Conservation (phyloP, 2,113 vertebrate genomes). For the Elgaria multicarinata region DNA sequence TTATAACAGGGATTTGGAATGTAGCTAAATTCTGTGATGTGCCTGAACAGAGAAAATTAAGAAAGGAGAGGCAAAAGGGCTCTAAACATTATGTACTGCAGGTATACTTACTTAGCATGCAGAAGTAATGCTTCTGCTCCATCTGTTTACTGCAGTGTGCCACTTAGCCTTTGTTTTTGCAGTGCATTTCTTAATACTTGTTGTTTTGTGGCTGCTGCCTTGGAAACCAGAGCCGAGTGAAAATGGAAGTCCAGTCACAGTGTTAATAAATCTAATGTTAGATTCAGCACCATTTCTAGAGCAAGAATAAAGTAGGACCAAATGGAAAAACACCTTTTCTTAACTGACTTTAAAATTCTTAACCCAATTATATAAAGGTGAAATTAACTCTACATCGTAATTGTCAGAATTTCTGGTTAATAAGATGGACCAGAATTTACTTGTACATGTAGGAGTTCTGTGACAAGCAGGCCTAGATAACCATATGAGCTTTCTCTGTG, state of each 20-base stretch:
- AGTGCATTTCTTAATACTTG: slow-evolving; percentile 63
- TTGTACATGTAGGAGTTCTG: neutral
- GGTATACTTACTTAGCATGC: neutral
- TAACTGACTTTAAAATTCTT: neutral
- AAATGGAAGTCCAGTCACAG: neutral
- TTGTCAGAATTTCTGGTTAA: neutral
- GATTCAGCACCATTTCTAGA: neutral
- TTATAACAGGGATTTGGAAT: rapidly evolving
- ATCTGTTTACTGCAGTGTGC: slow-evolving; percentile 28
- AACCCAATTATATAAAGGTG: neutral
- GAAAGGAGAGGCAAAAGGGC: slow-evolving; percentile 4
- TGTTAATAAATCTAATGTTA: neutral
- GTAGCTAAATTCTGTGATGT: slow-evolving; percentile 4
- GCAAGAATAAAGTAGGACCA: neutral
- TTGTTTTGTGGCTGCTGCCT: slow-evolving; percentile 67
- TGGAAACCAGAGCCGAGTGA: slow-evolving; percentile 52
- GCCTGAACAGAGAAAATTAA: slow-evolving; percentile 38
- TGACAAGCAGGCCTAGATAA: neutral
- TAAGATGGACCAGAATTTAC: neutral
- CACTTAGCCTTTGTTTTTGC: slow-evolving; percentile 43
- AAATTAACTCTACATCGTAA: neutral
- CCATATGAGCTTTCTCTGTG: neutral
- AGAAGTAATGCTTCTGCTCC: slow-evolving; percentile 42
- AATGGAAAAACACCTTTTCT: neutral
- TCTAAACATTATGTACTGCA: neutral